Base-by-base conservation (phyloP, 1,140 invertebrate species). In the Trigoniulus corallinus region DNA sequence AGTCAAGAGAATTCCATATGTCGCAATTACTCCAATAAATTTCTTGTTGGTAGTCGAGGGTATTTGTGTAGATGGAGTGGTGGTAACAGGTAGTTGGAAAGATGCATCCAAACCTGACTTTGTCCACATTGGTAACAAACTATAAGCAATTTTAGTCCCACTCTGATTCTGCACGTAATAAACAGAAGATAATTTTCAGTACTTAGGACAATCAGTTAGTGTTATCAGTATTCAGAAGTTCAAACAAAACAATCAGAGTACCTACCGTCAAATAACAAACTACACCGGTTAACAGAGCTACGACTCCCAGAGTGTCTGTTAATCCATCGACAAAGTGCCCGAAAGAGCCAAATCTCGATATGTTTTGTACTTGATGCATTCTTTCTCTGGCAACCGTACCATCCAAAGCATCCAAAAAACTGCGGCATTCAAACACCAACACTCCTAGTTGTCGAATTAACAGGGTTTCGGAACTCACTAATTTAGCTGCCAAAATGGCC, bases 401-500 rank as follows among this genome's bases (percentile, higher is more conserved):
- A 59, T 87, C 84, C 46, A 86, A 59, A 59, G 84, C 81, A 58
- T 87, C 83, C 23, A 85, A 56, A 64, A 82, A 84, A 51, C 81
- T 81, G 49, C 84, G 67, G 4, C 84, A 62, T 66, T 83, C 78
- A 61, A 84, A 86, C 3, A 85, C 58, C 3, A 82, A 60, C 1
- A 84, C 76, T 1, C 78, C 82, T 0, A 84, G 47, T 15, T 80
- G 69, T 29, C 83, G 64, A 29, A 75, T 74, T 2, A 72, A 69
- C 23, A 85, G 62, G 55, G 73, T 78, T 57, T 79, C 78, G 50
- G 73, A 79, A 1, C 79, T 73, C 26, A 85, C 66, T 22, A 81
- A 72, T 58, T 80, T 81, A 2, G 74, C 80, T 21, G 78, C 74
- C 2, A 77, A 41, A 27, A 81, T 62, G 1, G 83, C 82, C 1